Percentiles rank a stretch among this genome's conserved stretches.
Conservation (phyloP, 2,888 invertebrate species). For the Hyalella azteca region DNA sequence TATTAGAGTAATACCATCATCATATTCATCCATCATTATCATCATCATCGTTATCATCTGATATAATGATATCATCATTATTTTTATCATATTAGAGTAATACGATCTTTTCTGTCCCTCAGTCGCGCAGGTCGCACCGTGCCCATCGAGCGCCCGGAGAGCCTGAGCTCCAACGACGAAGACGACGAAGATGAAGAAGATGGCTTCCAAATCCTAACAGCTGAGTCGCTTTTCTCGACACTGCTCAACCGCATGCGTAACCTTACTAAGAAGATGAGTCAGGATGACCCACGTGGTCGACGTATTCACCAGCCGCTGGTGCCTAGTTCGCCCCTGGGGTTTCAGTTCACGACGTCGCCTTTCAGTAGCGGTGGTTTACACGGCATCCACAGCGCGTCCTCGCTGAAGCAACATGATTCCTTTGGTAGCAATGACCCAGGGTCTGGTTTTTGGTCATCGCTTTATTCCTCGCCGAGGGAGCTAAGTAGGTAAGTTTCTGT, state of each 20-base stretch:
- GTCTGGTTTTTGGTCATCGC: conserved; percentile 56
- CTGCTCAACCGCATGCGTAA: conserved; percentile 75
- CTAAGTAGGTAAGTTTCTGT: conserved; percentile 53
- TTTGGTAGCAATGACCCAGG: conserved; percentile 42
- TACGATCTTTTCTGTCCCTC: too few species aligned
- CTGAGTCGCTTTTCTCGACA: conserved; percentile 88
- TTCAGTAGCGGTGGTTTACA: conserved; percentile 35
- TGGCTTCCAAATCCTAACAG: conserved; percentile 87
- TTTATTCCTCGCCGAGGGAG: conserved; percentile 54
- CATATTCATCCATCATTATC: too few species aligned
- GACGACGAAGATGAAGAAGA: conserved; percentile 80
- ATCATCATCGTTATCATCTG: too few species aligned
- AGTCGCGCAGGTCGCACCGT: background rate
- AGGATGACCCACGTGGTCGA: conserved; percentile 42
- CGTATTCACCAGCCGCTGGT: conserved; percentile 13
- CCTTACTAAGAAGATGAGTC: conserved; percentile 55
- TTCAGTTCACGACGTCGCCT: conserved; percentile 34
- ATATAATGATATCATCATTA: too few species aligned
- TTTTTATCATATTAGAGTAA: too few species aligned
- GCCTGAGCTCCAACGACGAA: conserved; percentile 74
- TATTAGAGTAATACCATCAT: too few species aligned
- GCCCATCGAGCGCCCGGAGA: conserved; percentile 67
- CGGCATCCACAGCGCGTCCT: conserved; percentile 38
- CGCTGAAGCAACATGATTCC: conserved; percentile 43
- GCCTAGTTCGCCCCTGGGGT: conserved; percentile 9